These are phyloP conservation scores for Agonopterix heracliana DNA, from an alignment of 2,888 invertebrate species.

Conservation along the genomic window DNA sequence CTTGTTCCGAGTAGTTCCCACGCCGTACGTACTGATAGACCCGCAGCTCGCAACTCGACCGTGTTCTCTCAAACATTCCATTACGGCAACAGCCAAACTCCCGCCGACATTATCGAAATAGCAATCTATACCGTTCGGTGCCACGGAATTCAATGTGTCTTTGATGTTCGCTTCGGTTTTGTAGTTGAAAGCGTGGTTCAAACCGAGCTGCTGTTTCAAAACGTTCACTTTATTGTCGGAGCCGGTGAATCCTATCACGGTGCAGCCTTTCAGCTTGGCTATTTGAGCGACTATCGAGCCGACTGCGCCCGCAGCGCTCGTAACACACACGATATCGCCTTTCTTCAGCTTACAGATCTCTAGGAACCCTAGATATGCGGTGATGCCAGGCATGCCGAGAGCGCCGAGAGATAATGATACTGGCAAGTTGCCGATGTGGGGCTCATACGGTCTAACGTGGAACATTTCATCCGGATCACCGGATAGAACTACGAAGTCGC, in stretches of 20 bases:
- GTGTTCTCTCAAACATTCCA: slow-evolving; percentile 73
- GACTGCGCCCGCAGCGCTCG: slow-evolving; percentile 82
- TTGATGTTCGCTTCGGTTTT: slow-evolving; percentile 69
- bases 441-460: slow-evolving; percentile 35
- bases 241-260: slow-evolving; percentile 72
- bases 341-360: slow-evolving; percentile 79
- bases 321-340: slow-evolving; percentile 80
- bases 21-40: slow-evolving; percentile 73
- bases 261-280: slow-evolving; percentile 58
- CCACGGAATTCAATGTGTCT: slow-evolving; percentile 60
- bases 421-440: slow-evolving; percentile 65
- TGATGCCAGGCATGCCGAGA: slow-evolving; percentile 78
- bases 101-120: slow-evolving; percentile 85
- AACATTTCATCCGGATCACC: slow-evolving; percentile 28
- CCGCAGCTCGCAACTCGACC: slow-evolving; percentile 79
- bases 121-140: slow-evolving; percentile 80
- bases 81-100: slow-evolving; percentile 67
- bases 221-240: slow-evolving; percentile 79
- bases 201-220: slow-evolving; percentile 76
- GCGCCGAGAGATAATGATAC: slow-evolving; percentile 74
- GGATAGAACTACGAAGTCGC: slow-evolving; percentile 55
- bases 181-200: slow-evolving; percentile 81
- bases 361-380: slow-evolving; percentile 38
- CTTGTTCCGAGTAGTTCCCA: slow-evolving; percentile 6
- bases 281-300: slow-evolving; percentile 83